Evolutionary conservation across 2,113 vertebrate species (phyloP).

Genomic region (Recurvirostra avosetta): DNA sequence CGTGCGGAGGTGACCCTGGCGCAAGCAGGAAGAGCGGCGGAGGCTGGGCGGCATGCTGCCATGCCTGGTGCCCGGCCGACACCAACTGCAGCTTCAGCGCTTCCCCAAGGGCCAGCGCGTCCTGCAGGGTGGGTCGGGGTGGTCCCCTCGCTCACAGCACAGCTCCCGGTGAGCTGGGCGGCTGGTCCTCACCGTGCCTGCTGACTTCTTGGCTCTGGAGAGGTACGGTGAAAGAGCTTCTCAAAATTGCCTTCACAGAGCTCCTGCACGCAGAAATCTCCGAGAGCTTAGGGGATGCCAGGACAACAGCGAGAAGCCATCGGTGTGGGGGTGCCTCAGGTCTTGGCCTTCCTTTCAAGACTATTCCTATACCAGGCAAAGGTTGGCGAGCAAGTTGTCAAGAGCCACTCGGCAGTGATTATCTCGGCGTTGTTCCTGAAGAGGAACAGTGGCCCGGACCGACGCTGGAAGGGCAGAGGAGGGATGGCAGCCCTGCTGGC

Average conservation of each 20-base stretch:
- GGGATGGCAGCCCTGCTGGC: not conserved
- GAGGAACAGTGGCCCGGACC: not conserved
- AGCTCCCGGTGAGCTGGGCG: not conserved
- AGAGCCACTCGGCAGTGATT: not conserved
- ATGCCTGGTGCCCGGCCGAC: accelerated
- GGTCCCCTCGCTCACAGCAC: not conserved
- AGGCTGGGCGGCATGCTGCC: not conserved
- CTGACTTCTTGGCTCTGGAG: not conserved
- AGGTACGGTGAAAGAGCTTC: not conserved
- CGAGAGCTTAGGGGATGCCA: not conserved
- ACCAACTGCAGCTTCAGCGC: not conserved
- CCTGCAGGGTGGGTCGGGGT: accelerated
- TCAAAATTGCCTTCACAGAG: not conserved
- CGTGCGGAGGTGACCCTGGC: not conserved
- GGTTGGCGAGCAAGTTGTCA: not conserved
- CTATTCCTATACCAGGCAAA: not conserved
- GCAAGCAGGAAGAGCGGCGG: not conserved
- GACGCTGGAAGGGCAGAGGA: not conserved
- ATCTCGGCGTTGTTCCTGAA: accelerated
- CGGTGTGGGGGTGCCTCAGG: not conserved
- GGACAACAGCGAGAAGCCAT: not conserved
- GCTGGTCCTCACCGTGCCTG: not conserved
- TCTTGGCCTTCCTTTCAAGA: not conserved
- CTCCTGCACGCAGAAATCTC: not conserved
- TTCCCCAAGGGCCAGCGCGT: not conserved